phyloP scores from a whole-genome alignment of 2,888 invertebrate genomes.

The Branchipolynoe longqiensis region DNA sequence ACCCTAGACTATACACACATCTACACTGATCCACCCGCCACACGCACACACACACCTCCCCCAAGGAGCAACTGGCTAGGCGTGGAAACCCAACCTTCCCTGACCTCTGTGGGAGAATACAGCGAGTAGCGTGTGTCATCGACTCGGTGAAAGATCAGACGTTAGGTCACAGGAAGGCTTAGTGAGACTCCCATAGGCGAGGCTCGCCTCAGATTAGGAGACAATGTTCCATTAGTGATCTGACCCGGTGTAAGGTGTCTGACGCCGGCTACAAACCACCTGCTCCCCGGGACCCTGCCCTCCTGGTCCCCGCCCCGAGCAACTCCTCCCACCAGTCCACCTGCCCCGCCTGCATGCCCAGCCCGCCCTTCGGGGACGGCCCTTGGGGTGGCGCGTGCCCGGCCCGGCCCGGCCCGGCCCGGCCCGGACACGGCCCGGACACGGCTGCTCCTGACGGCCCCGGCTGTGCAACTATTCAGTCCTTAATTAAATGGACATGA shows the following conservation, averaged over 20 bases:
- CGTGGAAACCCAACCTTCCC: too few relatives aligned
- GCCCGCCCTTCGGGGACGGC: neutral
- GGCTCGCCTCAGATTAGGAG: slow-evolving; percentile 10
- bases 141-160: slow-evolving; percentile 28
- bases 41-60: too few relatives aligned
- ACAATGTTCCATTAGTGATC: slow-evolving; percentile 37
- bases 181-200: slow-evolving; percentile 3
- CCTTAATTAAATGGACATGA: slow-evolving; percentile 42
- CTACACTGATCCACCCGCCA: too few relatives aligned
- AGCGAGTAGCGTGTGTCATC: slow-evolving; percentile 11
- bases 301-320: too few relatives aligned
- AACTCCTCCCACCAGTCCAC: too few relatives aligned
- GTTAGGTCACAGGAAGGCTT: slow-evolving; percentile 40
- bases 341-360: too few relatives aligned
- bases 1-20: too few relatives aligned
- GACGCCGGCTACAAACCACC: neutral
- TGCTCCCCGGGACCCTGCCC: slow-evolving; percentile 5
- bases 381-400: too few relatives aligned
- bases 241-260: slow-evolving; percentile 14
- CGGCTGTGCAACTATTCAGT: neutral
- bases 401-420: neutral
- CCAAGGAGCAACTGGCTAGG: too few relatives aligned
- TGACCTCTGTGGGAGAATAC: neutral
- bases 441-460: neutral
- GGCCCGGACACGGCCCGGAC: neutral